Conservation (phyloP, 2,888 invertebrate genomes). For the Gari tellinella region DNA sequence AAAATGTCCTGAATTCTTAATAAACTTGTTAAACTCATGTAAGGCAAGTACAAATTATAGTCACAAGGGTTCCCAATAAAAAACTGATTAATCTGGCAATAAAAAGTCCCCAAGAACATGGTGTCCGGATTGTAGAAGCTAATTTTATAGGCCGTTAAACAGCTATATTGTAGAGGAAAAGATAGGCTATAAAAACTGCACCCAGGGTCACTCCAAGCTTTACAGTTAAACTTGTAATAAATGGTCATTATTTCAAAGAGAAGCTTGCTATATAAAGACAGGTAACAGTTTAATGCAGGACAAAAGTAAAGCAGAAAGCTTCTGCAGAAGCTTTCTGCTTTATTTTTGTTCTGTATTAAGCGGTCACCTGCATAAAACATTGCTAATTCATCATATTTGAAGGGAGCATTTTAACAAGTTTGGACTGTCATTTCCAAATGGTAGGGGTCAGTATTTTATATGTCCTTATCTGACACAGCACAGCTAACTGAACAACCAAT, state of each 20-base stretch:
- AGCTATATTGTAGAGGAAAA: slow-evolving; percentile 29
- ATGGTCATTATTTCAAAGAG: too few species aligned
- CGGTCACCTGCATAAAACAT: too few species aligned
- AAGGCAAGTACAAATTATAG: slow-evolving; percentile 19
- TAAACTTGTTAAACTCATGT: not conserved
- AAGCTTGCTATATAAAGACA: too few species aligned
- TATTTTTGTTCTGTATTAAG: too few species aligned
- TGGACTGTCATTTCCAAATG: not conserved
- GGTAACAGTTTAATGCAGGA: too few species aligned
- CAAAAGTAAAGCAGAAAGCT: too few species aligned
- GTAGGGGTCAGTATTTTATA: not conserved
- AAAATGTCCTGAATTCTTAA: too few species aligned
- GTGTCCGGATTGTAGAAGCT: slow-evolving; percentile 35
- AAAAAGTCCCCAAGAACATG: slow-evolving; percentile 2
- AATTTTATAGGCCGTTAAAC: slow-evolving; percentile 33
- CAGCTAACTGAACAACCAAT: too few species aligned
- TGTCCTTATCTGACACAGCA: too few species aligned
- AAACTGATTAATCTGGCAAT: slow-evolving; percentile 29
- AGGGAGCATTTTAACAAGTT: too few species aligned
- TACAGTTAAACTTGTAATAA: slow-evolving; percentile 3
- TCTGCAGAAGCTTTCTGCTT: too few species aligned
- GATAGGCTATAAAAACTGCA: slow-evolving; percentile 40
- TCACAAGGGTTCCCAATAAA: slow-evolving; percentile 21
- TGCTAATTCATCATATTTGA: too few species aligned
- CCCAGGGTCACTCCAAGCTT: slow-evolving; percentile 18